Evolutionary conservation across 2,113 vertebrate species (phyloP).

Genomic region (Ictalurus furcatus): DNA sequence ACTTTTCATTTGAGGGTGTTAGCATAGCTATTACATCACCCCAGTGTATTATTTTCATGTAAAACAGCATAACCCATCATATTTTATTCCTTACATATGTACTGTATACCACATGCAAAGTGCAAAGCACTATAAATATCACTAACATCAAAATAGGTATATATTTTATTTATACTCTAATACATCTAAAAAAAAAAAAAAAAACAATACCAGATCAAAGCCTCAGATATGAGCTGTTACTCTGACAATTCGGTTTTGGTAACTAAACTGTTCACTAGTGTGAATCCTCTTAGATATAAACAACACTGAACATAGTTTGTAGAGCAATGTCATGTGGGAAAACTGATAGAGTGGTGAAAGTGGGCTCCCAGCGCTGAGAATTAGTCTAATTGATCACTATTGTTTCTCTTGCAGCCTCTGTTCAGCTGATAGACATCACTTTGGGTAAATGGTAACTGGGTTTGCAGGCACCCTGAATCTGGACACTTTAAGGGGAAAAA

Average conservation of each 20-base stretch:
- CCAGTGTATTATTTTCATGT: neutral
- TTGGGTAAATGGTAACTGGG: conserved; percentile 21
- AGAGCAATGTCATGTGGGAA: conserved; percentile 4
- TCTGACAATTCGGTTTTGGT: neutral
- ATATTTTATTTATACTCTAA: neutral
- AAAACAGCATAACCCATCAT: neutral
- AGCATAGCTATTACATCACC: neutral
- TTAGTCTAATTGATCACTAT: conserved; percentile 43
- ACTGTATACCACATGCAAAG: neutral
- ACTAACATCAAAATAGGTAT: neutral
- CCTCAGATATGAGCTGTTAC: neutral
- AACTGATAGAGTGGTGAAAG: conserved; percentile 25
- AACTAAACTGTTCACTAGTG: neutral
- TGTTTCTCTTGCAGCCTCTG: neutral
- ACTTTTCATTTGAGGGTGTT: neutral
- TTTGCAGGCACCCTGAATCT: conserved; percentile 11
- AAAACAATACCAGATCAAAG: neutral
- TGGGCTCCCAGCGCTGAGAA: conserved; percentile 25
- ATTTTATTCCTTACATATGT: neutral
- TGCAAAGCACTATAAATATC: neutral
- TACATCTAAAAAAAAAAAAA: neutral
- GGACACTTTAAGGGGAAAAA: neutral
- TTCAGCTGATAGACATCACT: conserved; percentile 39
- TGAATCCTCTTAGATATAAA: neutral
- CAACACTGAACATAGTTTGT: neutral